Conservation (phyloP, 2,113 vertebrate genomes). For the Phalacrocorax aristotelis region DNA sequence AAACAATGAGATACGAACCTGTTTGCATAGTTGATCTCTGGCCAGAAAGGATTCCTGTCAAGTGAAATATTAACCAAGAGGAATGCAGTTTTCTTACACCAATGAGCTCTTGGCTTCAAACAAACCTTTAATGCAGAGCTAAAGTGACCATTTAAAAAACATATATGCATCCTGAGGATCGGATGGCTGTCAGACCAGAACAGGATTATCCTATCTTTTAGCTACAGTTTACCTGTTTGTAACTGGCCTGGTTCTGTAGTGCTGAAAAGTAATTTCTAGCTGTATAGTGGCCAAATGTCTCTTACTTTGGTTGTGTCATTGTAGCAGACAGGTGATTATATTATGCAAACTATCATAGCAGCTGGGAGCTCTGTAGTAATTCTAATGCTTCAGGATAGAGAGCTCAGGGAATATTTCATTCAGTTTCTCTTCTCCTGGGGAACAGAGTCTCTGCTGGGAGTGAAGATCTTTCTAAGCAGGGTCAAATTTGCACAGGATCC, state of each 20-base stretch:
- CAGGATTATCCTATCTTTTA: neutral
- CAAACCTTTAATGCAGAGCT: slow-evolving; percentile 2
- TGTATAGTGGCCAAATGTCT: neutral
- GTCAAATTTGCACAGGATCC: neutral
- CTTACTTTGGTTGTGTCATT: neutral
- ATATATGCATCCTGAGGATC: slow-evolving; percentile 13
- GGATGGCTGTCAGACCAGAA: neutral
- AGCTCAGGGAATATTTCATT: neutral
- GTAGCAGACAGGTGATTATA: neutral
- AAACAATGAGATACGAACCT: slow-evolving; percentile 54
- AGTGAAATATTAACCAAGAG: slow-evolving; percentile 65
- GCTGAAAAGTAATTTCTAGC: neutral
- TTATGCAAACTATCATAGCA: neutral
- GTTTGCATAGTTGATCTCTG: slow-evolving; percentile 14
- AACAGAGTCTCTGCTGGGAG: neutral
- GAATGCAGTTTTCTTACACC: slow-evolving; percentile 43
- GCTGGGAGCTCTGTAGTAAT: neutral
- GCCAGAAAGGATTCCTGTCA: slow-evolving; percentile 62
- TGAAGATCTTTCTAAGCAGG: neutral
- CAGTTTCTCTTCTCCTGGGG: neutral
- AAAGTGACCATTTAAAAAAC: slow-evolving; percentile 49
- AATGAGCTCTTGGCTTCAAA: slow-evolving; percentile 32
- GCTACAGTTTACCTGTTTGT: neutral
- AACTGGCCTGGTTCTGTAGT: neutral
- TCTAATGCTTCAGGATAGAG: neutral